Evolutionary conservation across 2,888 invertebrate species (phyloP).

Genomic region (Mesorhabditis sp.): DNA sequence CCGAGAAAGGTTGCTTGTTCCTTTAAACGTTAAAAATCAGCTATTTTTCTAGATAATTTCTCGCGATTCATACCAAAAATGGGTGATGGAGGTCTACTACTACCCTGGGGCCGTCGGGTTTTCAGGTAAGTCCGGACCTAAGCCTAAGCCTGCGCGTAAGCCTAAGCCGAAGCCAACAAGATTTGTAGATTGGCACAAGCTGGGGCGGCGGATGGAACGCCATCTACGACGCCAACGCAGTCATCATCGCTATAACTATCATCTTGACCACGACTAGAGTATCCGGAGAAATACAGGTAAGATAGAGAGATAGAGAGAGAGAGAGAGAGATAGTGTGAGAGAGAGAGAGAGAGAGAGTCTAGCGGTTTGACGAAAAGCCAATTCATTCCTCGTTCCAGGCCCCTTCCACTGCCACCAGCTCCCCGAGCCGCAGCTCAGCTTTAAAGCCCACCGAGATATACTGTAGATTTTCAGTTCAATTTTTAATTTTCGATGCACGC

Average conservation of each 20-base stretch:
- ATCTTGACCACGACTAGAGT: neutral
- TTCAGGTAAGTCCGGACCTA: conserved; percentile 32
- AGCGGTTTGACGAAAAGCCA: too few species aligned
- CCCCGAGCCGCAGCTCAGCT: too few species aligned
- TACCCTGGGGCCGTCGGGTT: conserved; percentile 49
- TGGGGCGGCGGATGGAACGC: neutral
- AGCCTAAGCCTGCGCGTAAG: neutral
- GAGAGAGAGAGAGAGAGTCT: too few species aligned
- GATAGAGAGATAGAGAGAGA: neutral
- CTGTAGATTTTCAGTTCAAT: too few species aligned
- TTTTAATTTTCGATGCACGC: too few species aligned
- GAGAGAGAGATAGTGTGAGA: too few species aligned
- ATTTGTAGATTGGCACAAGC: neutral
- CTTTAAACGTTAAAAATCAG: neutral
- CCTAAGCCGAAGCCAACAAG: neutral
- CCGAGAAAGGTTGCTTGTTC: conserved; percentile 42
- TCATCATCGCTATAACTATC: conserved; percentile 3
- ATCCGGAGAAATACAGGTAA: neutral
- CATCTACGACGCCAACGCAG: neutral
- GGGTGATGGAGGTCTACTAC: conserved; percentile 56
- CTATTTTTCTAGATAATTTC: conserved; percentile 47
- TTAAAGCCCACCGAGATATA: too few species aligned
- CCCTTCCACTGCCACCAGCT: too few species aligned
- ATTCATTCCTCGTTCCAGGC: too few species aligned
- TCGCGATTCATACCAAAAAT: conserved; percentile 53